Evolutionary conservation across 37 sponge, comb jelly and placozoan genomes (phyloP), one percentile per base, ranked within the genome.

Genomic region (Axinella damicornis): DNA sequence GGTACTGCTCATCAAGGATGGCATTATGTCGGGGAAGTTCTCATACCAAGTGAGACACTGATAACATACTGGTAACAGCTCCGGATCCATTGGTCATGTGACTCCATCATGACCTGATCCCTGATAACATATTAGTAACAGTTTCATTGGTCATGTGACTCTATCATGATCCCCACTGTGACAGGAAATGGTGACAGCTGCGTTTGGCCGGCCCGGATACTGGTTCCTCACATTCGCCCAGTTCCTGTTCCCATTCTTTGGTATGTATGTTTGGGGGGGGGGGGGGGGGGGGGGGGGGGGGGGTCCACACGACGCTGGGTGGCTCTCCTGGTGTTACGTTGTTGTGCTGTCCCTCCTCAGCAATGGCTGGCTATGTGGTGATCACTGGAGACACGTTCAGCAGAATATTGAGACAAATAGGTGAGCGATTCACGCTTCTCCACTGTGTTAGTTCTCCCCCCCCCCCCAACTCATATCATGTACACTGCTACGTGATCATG

Each of bases 311-410:
- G 13, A 15, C 24, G 0, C 14, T 64, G 27, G 27, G 20, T 2
- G 12, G 6, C 35, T 76, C 13, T 64, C 66, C 22, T 2, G 27
- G 52, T 12, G 65, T 46, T 40, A 41, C 17, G 2, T 27, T 36
- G 63, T 57, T 74, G 60, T 74, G 38, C 76, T 46, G 58, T 22
- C n/a, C 59, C 71, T 67, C 22, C 39, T 38, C 82, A 91, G 92
- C 92, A 13, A 92, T 86, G 88, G 65, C 82, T 2, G 88, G 79
- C 52, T 92, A 92, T 52, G 35, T 83, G 1, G 79, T 92, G 24
- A 83, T 92, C 18, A 71, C 87, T 4, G 92, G 92, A 1, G 92
- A 92, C 67, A 83, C 88, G 1, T 52, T 92, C 38, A 63, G 83
- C 19, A 59, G 73, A 53, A 73, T 87, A 17, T 33, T 92, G 31